Conservation (phyloP, 2,888 invertebrate genomes). For the Cremastinae sp. region DNA sequence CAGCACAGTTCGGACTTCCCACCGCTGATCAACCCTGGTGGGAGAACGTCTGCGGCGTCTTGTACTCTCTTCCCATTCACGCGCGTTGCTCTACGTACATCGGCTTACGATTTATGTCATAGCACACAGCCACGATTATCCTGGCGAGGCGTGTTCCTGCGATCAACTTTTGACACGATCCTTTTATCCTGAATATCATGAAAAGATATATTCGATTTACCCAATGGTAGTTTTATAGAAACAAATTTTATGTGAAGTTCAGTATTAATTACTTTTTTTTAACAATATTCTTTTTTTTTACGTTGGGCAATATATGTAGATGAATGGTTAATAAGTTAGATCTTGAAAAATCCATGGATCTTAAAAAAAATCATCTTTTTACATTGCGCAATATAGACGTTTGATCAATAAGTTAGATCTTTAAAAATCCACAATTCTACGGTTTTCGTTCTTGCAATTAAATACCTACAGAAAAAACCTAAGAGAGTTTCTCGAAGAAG, state of each 20-base stretch:
- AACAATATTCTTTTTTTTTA: no score
- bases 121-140: slow-evolving; percentile 28
- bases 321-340: slow-evolving; percentile 6
- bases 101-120: slow-evolving; percentile 41
- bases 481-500: slow-evolving; percentile 76
- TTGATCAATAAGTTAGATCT: slow-evolving; percentile 7
- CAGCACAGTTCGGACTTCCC: slow-evolving; percentile 58
- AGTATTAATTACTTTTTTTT: no score
- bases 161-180: slow-evolving; percentile 78
- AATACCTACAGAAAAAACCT: slow-evolving; percentile 54
- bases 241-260: no score
- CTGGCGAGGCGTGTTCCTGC: slow-evolving; percentile 69
- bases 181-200: slow-evolving; percentile 51
- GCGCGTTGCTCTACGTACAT: slow-evolving; percentile 40
- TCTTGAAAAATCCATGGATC: not conserved
- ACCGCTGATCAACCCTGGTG: slow-evolving; percentile 49
- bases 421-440: not conserved
- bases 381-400: no score
- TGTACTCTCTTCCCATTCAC: slow-evolving; percentile 36
- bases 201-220: slow-evolving; percentile 35
- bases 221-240: slow-evolving; percentile 6
- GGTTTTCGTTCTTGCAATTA: no score
- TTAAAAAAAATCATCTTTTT: no score
- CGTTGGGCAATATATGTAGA: no score
- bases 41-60: slow-evolving; percentile 44